Base-by-base conservation (phyloP, 2,797 vertebrate species). In the Clangula hyemalis region DNA sequence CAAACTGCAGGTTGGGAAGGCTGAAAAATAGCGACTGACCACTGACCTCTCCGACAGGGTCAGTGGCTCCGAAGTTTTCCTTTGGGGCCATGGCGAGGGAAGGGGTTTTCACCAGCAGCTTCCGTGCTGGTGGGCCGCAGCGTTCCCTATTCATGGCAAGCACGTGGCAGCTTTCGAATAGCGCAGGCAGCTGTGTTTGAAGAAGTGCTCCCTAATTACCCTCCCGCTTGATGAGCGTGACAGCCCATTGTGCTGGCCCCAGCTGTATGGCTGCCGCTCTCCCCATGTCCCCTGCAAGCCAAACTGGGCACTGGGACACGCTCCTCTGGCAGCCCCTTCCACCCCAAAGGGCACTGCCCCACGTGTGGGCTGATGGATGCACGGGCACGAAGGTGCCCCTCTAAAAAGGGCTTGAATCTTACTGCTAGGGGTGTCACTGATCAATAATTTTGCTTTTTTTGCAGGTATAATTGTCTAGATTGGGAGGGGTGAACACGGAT, bases 331-430 rank as follows among this genome's bases (percentile, higher is more conserved):
- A 82, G 9, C 24, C 22, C 14, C 36, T 53, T 68, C 32, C 13
- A 11, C 61, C 47, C 54, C 32, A 20, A 15, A 4, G 34, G 66
- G 34, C 30, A 27, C 36, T 56, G 51, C 18, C 3, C 13, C 4
- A n/a, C 4, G 32, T 10, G 11, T 0, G 0, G 11, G 24, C 53
- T n/a, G 1, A 43, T 34, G 41, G 13, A 43, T 61, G 47, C 15
- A 39, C 0, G 1, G 28, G 25, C 17, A 39, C 17, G 14, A 49
- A 32, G 1, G 3, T 56, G 39, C 6, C 30, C 19, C 25, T 53
- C 16, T n/a, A 28, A 17, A 57, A 69, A 51, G 36, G 36, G 36
- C 34, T 53, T 65, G 58, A 45, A 13, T 78, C 49, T 27, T 58
- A 30, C 20, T 47, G 65, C 43, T 58, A 8, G 11, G 13, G 9